Conservation (phyloP, 2,797 vertebrate species). For the Varecia variegata region DNA sequence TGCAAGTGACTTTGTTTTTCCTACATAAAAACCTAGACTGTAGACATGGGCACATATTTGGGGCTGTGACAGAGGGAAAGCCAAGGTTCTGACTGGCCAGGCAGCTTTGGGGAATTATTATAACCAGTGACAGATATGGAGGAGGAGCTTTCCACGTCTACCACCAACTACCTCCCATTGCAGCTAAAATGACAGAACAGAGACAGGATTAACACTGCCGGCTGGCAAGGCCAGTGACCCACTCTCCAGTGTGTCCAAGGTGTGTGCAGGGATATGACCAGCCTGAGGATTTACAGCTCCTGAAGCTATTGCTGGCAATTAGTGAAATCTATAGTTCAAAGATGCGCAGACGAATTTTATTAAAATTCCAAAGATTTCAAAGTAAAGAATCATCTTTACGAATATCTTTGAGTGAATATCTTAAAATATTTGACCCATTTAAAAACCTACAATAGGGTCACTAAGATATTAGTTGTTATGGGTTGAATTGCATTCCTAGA, state of each 20-base stretch:
- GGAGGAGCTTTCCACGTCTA: neutral
- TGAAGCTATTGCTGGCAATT: constrained; percentile 72
- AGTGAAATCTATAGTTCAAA: constrained; percentile 75
- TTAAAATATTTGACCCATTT: constrained; percentile 75
- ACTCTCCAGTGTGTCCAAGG: constrained; percentile 59
- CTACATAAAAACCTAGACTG: neutral
- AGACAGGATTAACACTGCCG: neutral
- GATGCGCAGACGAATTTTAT: constrained; percentile 44
- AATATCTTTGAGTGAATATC: constrained; percentile 50
- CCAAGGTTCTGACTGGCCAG: neutral
- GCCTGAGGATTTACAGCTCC: constrained; percentile 69
- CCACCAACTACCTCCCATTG: too few species aligned
- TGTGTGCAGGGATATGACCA: neutral
- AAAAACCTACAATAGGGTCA: constrained; percentile 59
- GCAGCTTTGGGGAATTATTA: neutral
- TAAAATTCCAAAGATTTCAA: constrained; percentile 75
- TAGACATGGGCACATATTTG: neutral
- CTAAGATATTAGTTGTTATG: constrained; percentile 38
- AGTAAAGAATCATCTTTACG: constrained; percentile 72
- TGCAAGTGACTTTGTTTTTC: neutral
- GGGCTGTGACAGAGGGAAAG: neutral
- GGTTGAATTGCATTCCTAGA: neutral
- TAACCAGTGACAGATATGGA: neutral
- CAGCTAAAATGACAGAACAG: neutral
- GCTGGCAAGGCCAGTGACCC: neutral